Base-by-base conservation (phyloP, 2,888 invertebrate genomes). In the Lasioglossum calceatum region DNA sequence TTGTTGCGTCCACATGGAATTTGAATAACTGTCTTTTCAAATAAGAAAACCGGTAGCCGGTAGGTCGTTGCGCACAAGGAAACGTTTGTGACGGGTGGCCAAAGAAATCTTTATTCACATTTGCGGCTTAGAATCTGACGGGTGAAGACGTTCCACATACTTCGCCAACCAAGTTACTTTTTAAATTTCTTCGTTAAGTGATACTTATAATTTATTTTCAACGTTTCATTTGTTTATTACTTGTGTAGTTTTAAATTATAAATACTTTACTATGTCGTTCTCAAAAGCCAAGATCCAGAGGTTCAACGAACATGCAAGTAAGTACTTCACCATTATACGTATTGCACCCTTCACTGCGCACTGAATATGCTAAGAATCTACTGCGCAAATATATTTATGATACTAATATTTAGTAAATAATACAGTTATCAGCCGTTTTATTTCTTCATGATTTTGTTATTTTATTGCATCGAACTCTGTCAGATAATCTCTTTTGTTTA, bases 281-380 rank as follows among this genome's bases (percentile, higher is more conserved):
- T 95, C 96, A n/a, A 96, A 96, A 93, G 96, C 96, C 0, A 96
- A 96, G 93, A 94, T 96, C 71, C 95, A 96, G 88, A 95, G 96
- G 73, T 96, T 96, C 92, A 96, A 96, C 91, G 96, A 96, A 86
- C 93, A 95, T 54, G 94, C 94, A 91, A 95, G 96, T 96, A 93
- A 96, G 96, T 95, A 87, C 76, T 78, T 44, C 10, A 83, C 0
- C n/a, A 23, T 70, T 71, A 39, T 42, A 5, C n/a, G 23, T n/a
- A 14, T 23, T 42, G 14, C 12, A 71, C 42, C 14, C 23, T 39
- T 39, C 4, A 36, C 39, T 12, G 23, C 23, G 12, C 0, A 70
- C 23, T 12, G 19, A 70, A 39, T 19, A 4, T 39, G 23, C 12
- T 36, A 70, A 23, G 36, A 70, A 39, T 8, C 4, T 39, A 39